Evolutionary conservation across 92 coral and sea anemone species (phyloP), one percentile per base, ranked within the genome.

Genomic region (Scolanthus callimorphus): DNA sequence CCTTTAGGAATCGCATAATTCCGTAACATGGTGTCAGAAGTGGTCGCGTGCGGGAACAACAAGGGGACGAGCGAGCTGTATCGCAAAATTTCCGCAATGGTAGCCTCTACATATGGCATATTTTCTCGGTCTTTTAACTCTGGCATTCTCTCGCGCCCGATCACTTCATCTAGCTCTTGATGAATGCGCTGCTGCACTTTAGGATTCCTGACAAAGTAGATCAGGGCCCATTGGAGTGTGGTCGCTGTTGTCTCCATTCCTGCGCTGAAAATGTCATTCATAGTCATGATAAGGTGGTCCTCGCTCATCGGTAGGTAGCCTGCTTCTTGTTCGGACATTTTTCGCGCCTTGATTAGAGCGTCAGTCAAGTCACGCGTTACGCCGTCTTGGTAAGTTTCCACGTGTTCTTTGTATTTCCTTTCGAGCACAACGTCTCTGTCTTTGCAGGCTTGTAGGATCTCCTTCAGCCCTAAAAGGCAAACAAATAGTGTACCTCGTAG

Each of bases 301-400:
- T 94, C 96, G 24, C 90, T 84, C 21, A 94, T 65, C 3, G 85
- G 64, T 19, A 71, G 52, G 20, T 60, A 61, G 37, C 59, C 31
- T 49, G 23, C 60, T 20, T 80, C 77, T 1, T 78, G 70, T 15
- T 70, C 78, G 19, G 82, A 39, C 4, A 69, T 82, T 30, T 29
- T 60, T 46, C 76, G 76, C 25, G 86, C 94, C 59, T 81, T 84
- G 41, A 94, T 31, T 27, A 94, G 63, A 34, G 99, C 96, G 62
- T 94, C 99, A 15, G 99, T 94, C 46, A 94, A 74, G 78, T 94
- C 99, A 20, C 99, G 88, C 53, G 88, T 94, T 45, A 77, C 71
- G 47, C 83, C 72, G 12, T 88, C 96, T 27, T 85, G 78, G 74
- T 80, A 94, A 26, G 96, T 84, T 51, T 53, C 54, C 54, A 63